phyloP scores from a whole-genome alignment of 2,797 vertebrate genomes.

The Typhlichthys subterraneus region DNA sequence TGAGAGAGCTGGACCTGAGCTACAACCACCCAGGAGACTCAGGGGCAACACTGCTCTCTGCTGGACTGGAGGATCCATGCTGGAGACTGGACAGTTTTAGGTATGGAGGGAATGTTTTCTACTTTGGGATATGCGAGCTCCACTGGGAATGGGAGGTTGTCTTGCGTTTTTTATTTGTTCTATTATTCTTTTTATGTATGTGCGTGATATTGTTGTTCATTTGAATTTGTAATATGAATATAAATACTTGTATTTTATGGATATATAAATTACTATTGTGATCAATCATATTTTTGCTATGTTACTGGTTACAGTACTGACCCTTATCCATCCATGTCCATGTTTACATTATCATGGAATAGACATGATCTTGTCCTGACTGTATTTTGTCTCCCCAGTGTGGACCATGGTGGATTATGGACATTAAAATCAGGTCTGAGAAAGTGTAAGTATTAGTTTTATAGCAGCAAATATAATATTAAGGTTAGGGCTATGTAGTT shows the following conservation, averaged over 20 bases:
- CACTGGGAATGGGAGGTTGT: too few relatives aligned
- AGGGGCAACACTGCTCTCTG: conserved; percentile 32
- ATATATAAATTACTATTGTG: too few relatives aligned
- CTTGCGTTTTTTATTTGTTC: too few relatives aligned
- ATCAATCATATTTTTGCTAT: too few relatives aligned
- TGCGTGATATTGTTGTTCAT: too few relatives aligned
- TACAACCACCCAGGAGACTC: conserved; percentile 50
- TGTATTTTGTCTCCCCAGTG: conserved; percentile 19
- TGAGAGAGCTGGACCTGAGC: conserved; percentile 49
- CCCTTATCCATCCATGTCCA: neutral
- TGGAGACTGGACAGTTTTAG: conserved; percentile 41
- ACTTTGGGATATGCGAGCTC: neutral
- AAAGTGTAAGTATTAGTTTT: conserved; percentile 48
- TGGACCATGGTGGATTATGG: conserved; percentile 21
- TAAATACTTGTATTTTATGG: too few relatives aligned
- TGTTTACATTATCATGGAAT: neutral
- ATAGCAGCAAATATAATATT: neutral
- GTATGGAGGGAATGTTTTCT: conserved; percentile 16
- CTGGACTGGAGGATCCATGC: conserved; percentile 22
- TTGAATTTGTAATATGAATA: too few relatives aligned
- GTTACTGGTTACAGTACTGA: too few relatives aligned
- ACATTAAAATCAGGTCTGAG: conserved; percentile 38
- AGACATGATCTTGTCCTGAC: neutral
- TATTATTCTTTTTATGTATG: too few relatives aligned
- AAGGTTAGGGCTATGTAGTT: too few relatives aligned